phyloP scores from a whole-genome alignment of 2,888 invertebrate species.

The Carabus problematicus region DNA sequence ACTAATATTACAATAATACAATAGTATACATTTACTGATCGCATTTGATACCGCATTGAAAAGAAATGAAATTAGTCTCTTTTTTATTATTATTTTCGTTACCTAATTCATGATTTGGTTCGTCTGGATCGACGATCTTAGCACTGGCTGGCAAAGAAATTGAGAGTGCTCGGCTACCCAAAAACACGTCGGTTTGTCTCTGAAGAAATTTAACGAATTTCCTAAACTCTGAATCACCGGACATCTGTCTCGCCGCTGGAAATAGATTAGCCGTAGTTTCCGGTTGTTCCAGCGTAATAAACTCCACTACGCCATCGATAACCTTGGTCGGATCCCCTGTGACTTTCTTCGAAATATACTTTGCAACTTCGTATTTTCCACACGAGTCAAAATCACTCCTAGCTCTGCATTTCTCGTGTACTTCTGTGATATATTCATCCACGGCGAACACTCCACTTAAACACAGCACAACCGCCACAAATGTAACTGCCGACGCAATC shows the following conservation, averaged over 20 bases:
- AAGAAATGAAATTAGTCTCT: too few relatives aligned
- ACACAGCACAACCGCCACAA: conserved; percentile 27
- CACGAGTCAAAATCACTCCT: conserved; percentile 35
- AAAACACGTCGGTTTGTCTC: conserved; percentile 34
- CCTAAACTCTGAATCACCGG: conserved; percentile 29
- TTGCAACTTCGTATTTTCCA: conserved; percentile 33
- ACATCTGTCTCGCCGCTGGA: conserved; percentile 24
- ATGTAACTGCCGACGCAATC: not conserved
- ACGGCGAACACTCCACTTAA: conserved; percentile 29
- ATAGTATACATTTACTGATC: too few relatives aligned
- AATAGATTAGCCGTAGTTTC: conserved; percentile 18
- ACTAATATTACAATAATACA: too few relatives aligned
- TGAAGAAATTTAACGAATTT: conserved; percentile 38
- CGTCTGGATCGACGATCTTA: conserved; percentile 27
- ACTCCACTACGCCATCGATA: conserved; percentile 31
- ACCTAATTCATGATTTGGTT: conserved; percentile 40
- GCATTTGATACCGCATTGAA: too few relatives aligned
- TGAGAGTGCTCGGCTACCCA: conserved; percentile 36
- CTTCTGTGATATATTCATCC: conserved; percentile 36
- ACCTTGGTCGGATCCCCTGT: not conserved
- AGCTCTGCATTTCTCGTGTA: conserved; percentile 21
- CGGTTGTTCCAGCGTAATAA: conserved; percentile 33
- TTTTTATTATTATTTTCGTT: not conserved
- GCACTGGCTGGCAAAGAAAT: conserved; percentile 30
- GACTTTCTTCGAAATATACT: conserved; percentile 14